Evolutionary conservation across 2,888 invertebrate species (phyloP).

Genomic region (Dryomyza anilis): DNA sequence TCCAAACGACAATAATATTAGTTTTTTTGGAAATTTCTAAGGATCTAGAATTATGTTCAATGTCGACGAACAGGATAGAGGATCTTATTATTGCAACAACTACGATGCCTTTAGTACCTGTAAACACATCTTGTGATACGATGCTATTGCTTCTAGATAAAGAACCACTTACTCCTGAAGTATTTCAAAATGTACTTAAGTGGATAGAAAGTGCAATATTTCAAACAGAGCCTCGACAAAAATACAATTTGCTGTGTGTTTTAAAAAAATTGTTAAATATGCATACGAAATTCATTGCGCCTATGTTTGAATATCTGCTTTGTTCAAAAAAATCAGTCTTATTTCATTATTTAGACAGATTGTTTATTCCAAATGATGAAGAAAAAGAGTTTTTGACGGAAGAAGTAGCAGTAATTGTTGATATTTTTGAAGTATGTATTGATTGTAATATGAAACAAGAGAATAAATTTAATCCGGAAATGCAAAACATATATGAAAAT

Average conservation of each 20-base stretch:
- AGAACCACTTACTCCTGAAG: too few species aligned
- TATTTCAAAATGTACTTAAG: background rate
- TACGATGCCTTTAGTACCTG: too few species aligned
- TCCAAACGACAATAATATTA: too few species aligned
- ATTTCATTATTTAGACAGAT: background rate
- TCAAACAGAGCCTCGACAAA: background rate
- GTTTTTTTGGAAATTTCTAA: too few species aligned
- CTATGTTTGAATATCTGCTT: background rate
- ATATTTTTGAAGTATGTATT: background rate
- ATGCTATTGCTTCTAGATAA: too few species aligned
- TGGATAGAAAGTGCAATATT: slow-evolving; percentile 4
- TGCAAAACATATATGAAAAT: background rate
- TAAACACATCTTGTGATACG: too few species aligned
- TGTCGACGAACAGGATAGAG: too few species aligned
- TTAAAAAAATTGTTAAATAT: background rate
- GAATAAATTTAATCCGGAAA: background rate
- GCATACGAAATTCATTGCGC: background rate
- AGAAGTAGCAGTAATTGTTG: background rate
- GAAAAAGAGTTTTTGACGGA: background rate
- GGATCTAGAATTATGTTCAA: too few species aligned
- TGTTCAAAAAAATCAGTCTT: background rate
- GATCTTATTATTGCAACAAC: too few species aligned
- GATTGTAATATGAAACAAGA: background rate
- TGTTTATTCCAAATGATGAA: background rate
- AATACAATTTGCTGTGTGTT: background rate